phyloP scores from a whole-genome alignment of 2,888 invertebrate species.

The Hyalella azteca region DNA sequence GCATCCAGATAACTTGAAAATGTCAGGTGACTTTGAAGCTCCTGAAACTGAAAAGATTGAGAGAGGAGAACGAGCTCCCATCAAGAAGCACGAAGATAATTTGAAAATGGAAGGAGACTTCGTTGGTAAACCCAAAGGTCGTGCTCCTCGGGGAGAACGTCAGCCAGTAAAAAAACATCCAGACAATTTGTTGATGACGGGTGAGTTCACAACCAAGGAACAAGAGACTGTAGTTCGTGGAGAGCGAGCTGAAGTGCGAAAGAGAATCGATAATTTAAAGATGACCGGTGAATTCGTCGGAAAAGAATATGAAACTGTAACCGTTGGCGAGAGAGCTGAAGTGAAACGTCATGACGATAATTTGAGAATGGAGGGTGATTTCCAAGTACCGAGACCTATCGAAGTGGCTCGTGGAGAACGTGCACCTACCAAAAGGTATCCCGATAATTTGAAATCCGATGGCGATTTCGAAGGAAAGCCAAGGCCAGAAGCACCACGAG shows the following conservation, averaged over 20 bases:
- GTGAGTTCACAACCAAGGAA: constrained; percentile 68
- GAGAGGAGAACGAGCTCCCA: constrained; percentile 64
- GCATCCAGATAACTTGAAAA: constrained; percentile 66
- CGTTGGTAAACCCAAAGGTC: constrained; percentile 64
- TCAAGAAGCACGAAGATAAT: constrained; percentile 52
- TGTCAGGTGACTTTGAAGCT: constrained; percentile 68
- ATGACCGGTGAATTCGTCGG: constrained; percentile 68
- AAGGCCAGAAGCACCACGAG: constrained; percentile 63
- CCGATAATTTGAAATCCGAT: constrained; percentile 55
- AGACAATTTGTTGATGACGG: constrained; percentile 67
- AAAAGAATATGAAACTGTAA: constrained; percentile 60
- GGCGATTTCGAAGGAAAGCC: constrained; percentile 65
- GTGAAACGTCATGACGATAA: constrained; percentile 50
- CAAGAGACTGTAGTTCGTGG: constrained; percentile 61
- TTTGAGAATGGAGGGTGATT: constrained; percentile 45
- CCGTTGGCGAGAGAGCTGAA: constrained; percentile 51
- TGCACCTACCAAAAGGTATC: constrained; percentile 47
- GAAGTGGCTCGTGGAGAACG: constrained; percentile 59
- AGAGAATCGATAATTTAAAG: constrained; percentile 65
- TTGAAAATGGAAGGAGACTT: constrained; percentile 61
- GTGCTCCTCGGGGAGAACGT: constrained; percentile 61
- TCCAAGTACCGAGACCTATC: not conserved
- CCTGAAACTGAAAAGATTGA: constrained; percentile 62
- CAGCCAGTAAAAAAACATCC: constrained; percentile 61
- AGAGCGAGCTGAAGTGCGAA: constrained; percentile 60